Percentiles rank a stretch among this genome's conserved stretches.
Evolutionary conservation across 1,140 invertebrate genomes (phyloP).

Genomic region (Dinothrombium tinctorium): DNA sequence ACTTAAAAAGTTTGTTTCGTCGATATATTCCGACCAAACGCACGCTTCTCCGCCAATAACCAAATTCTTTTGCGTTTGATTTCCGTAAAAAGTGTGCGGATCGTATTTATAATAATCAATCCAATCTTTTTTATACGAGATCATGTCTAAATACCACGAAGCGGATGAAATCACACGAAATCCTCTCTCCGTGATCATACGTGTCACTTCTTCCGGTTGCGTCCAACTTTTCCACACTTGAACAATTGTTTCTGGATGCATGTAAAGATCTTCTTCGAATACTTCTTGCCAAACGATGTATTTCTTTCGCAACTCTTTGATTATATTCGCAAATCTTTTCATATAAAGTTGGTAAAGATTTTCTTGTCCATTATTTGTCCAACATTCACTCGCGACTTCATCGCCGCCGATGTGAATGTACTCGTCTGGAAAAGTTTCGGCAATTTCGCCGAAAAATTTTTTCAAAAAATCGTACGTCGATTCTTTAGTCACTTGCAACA

Average conservation of each 20-base stretch:
- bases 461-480: slow-evolving; percentile 38
- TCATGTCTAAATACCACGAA: slow-evolving; percentile 22
- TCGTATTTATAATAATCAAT: slow-evolving; percentile 12
- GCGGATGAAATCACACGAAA: slow-evolving; percentile 18
- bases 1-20: slow-evolving; percentile 19
- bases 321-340: slow-evolving; percentile 30
- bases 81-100: slow-evolving; percentile 5
- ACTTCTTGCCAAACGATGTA: slow-evolving; percentile 82
- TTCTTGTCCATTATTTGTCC: slow-evolving; percentile 51
- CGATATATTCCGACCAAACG: slow-evolving; percentile 22
- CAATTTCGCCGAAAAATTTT: slow-evolving; percentile 41
- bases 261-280: slow-evolving; percentile 44
- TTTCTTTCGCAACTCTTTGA: slow-evolving; percentile 21
- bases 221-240: slow-evolving; percentile 33
- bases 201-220: not conserved
- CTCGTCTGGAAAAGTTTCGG: slow-evolving; percentile 40
- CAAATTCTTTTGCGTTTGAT: slow-evolving; percentile 5
- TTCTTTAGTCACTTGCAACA: slow-evolving; percentile 43
- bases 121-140: slow-evolving; percentile 25
- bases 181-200: slow-evolving; percentile 14
- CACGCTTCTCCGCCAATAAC: slow-evolving; percentile 21
- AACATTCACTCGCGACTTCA: slow-evolving; percentile 64
- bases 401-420: slow-evolving; percentile 73
- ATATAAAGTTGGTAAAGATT: slow-evolving; percentile 42
- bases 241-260: slow-evolving; percentile 37